phyloP scores from a whole-genome alignment of 2,113 vertebrate species.

The Spizaetus ornatus region DNA sequence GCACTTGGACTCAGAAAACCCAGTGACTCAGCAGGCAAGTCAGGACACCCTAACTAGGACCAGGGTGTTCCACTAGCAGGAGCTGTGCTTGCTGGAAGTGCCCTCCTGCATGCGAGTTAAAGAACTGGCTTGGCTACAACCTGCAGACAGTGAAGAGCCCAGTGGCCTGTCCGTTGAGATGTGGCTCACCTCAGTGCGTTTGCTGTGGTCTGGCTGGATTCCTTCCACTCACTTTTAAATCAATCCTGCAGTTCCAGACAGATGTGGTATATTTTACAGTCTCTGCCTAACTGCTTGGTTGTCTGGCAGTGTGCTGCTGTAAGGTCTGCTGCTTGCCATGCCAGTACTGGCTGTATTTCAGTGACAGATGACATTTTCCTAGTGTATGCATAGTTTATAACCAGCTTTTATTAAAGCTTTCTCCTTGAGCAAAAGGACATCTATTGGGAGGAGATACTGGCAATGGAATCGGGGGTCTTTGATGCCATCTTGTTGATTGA shows the following conservation, averaged over 20 bases:
- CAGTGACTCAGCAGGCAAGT: not conserved
- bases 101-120: not conserved
- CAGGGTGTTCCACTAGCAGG: not conserved
- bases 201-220: not conserved
- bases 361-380: conserved; percentile 26
- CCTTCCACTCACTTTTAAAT: not conserved
- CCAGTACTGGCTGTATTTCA: not conserved
- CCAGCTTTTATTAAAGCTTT: not conserved
- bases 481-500: not conserved
- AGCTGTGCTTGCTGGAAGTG: not conserved
- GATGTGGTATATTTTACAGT: not conserved
- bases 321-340: not conserved
- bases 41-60: not conserved
- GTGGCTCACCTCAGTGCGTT: not conserved
- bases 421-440: conserved; percentile 17
- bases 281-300: not conserved
- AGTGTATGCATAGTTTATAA: not conserved
- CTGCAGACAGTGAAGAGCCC: not conserved
- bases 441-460: not conserved
- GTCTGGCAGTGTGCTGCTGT: not conserved
- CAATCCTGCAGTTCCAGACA: not conserved
- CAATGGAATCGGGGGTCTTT: not conserved
- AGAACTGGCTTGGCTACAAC: not conserved
- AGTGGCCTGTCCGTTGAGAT: not conserved
- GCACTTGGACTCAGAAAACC: not conserved